Conservation (phyloP, 1,140 invertebrate species). For the Pseudobourletiella spinata region DNA sequence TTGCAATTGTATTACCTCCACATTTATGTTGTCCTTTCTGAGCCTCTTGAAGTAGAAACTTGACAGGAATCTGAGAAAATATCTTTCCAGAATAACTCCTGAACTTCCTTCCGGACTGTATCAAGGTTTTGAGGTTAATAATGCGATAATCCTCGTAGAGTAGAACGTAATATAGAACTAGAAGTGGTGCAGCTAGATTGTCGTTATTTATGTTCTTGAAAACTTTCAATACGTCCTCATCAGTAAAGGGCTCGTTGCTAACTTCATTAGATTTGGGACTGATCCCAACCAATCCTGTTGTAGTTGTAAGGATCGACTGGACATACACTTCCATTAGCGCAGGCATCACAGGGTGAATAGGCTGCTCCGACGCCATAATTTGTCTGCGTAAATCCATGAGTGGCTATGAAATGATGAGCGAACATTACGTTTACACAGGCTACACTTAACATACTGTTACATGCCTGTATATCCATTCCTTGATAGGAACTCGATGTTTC, state of each 20-base stretch:
- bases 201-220: slow-evolving; percentile 57
- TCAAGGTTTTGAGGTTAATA: slow-evolving; percentile 49
- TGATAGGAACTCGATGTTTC: slow-evolving; percentile 88
- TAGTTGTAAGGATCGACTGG: slow-evolving; percentile 78
- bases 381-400: slow-evolving; percentile 55
- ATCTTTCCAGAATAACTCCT: slow-evolving; percentile 82
- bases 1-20: slow-evolving; percentile 44
- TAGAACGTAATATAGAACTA: slow-evolving; percentile 85
- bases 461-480: slow-evolving; percentile 81
- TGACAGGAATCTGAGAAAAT: slow-evolving; percentile 83
- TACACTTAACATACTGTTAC: not conserved
- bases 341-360: slow-evolving; percentile 85
- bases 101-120: slow-evolving; percentile 63
- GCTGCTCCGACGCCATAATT: slow-evolving; percentile 72
- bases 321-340: slow-evolving; percentile 92
- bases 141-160: slow-evolving; percentile 86
- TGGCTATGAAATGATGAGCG: too few species aligned
- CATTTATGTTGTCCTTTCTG: slow-evolving; percentile 85
- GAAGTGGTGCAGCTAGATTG: slow-evolving; percentile 73
- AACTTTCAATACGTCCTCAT: slow-evolving; percentile 77
- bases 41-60: slow-evolving; percentile 85
- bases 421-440: too few species aligned
- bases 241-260: slow-evolving; percentile 82
- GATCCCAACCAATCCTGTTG: slow-evolving; percentile 35
- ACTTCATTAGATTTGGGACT: slow-evolving; percentile 54